Percentiles rank a stretch among this genome's conserved stretches.
These are phyloP conservation scores for Octomys mimax DNA, from an alignment of 2,797 vertebrate genomes.

Conservation along the genomic window DNA sequence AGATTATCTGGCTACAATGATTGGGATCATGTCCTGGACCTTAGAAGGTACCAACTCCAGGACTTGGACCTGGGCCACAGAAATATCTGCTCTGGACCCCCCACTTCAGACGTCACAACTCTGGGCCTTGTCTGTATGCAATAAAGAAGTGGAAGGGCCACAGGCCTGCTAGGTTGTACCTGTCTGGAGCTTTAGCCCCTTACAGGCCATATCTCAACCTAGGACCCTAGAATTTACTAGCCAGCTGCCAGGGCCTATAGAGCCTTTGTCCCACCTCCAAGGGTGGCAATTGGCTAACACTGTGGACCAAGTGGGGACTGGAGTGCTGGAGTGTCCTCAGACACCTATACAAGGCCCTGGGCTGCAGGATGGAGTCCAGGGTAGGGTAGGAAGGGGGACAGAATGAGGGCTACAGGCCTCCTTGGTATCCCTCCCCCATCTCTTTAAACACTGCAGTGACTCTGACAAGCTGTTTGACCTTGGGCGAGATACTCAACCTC, in stretches of 20 bases:
- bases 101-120: not conserved
- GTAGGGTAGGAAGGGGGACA: not conserved
- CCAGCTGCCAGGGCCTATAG: not conserved
- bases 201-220: not conserved
- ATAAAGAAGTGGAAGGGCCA: not conserved
- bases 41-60: not conserved
- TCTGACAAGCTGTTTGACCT: slow-evolving; percentile 65
- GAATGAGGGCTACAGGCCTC: not conserved
- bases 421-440: not conserved
- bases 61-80: not conserved
- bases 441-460: slow-evolving; percentile 10
- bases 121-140: not conserved
- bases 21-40: not conserved
- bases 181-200: not conserved
- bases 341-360: not conserved
- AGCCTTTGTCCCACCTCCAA: not conserved
- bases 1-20: not conserved
- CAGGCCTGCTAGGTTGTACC: not conserved
- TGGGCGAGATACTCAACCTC: slow-evolving; percentile 60
- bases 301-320: not conserved
- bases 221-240: not conserved
- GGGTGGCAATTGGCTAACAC: not conserved
- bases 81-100: not conserved
- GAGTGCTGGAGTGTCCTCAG: not conserved
- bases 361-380: not conserved